Base-by-base conservation (phyloP, 2,888 invertebrate genomes). In the Mimumesa dahlbomi region DNA sequence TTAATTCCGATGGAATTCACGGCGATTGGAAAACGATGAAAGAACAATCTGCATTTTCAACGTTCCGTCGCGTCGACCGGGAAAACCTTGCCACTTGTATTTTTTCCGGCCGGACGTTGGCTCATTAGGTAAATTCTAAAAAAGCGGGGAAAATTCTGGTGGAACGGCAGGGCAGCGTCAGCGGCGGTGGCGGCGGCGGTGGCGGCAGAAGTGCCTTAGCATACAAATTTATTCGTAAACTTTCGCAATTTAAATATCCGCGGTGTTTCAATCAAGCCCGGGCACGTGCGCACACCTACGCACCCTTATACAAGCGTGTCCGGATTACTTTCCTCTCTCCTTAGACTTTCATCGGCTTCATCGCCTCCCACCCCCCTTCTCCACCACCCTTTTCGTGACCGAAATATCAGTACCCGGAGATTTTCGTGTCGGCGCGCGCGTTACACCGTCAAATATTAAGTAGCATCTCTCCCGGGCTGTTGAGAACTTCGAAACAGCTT, bases 191-290 rank as follows among this genome's bases (percentile, higher is more conserved):
- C n/a, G n/a, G n/a, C n/a, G n/a, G n/a, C n/a, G n/a, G n/a, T n/a
- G n/a, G n/a, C n/a, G n/a, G n/a, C 68, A 73, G 65, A 72, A 79
- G 79, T 78, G 72, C 73, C 75, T 83, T 79, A 75, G 77, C 81
- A 79, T 75, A 80, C 74, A 84, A 85, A 85, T 85, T 85, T 85
- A 85, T 85, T 85, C 84, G 77, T 64, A 77, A 85, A 85, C 79
- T 85, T 85, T 85, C 76, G 81, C 84, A 80, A 84, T 85, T 83
- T 84, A 84, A 85, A 85, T 84, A 82, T 83, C 84, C 82, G 63
- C 78, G 79, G 79, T 84, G 84, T 83, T 84, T 84, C 84, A 84
- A 84, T 84, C 84, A 82, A 80, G 83, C 71, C 64, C 71, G 69
- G 77, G 36, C 63, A 77, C 75, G 72, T 75, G 70, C 67, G 21